Percentiles rank a stretch among this genome's conserved stretches.
These are phyloP conservation scores for Chanos chanos DNA, from an alignment of 2,797 vertebrate species.

Conservation along the genomic window DNA sequence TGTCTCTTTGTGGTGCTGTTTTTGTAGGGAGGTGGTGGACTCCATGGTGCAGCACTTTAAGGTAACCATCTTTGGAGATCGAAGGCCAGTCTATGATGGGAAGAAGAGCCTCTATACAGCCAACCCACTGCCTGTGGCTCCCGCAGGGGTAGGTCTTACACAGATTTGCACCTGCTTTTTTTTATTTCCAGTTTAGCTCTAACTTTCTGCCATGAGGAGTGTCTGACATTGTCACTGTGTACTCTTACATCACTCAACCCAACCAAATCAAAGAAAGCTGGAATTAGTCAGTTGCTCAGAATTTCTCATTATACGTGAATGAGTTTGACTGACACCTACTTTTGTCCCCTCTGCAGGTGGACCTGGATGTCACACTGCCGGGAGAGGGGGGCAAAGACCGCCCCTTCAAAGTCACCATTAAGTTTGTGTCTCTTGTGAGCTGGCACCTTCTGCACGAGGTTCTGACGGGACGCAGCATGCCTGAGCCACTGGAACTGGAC, in stretches of 20 bases:
- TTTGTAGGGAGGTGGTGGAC: constrained; percentile 85
- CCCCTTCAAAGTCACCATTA: constrained; percentile 96
- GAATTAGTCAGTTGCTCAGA: no score
- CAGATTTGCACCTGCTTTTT: not conserved
- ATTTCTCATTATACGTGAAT: no score
- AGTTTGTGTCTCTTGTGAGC: constrained; percentile 97
- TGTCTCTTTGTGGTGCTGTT: constrained; percentile 3
- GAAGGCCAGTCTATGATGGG: constrained; percentile 87
- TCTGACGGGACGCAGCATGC: constrained; percentile 92
- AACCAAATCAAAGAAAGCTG: no score
- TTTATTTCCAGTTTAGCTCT: not conserved
- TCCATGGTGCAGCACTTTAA: constrained; percentile 94
- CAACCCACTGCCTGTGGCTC: constrained; percentile 84
- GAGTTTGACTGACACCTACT: not conserved
- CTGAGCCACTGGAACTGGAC: constrained; percentile 96
- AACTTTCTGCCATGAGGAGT: no score
- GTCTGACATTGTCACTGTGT: no score
- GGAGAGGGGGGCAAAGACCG: constrained; percentile 99
- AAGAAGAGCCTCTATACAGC: constrained; percentile 90
- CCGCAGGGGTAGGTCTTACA: constrained; percentile 79
- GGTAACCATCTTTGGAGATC: constrained; percentile 90
- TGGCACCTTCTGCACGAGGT: constrained; percentile 99
- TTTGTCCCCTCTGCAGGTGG: constrained; percentile 76
- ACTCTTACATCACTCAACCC: no score
- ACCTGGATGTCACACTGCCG: constrained; percentile 97